Conservation (phyloP, 2,113 vertebrate genomes). For the Vidua macroura region DNA sequence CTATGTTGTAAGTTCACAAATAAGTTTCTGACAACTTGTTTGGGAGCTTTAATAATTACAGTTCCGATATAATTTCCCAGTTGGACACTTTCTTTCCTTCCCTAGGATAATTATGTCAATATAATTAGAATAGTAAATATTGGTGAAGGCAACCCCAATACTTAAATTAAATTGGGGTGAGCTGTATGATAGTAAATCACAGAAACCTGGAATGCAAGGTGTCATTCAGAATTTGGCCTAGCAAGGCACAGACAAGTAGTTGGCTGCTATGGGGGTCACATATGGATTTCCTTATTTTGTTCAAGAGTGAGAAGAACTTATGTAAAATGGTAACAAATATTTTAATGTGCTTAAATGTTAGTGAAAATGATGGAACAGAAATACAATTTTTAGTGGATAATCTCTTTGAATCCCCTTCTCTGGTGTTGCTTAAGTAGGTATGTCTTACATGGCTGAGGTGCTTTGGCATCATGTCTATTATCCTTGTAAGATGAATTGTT, state of each 20-base stretch:
- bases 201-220: not conserved
- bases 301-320: not conserved
- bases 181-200: not conserved
- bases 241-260: not conserved
- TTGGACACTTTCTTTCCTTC: not conserved
- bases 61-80: not conserved
- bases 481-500: not conserved
- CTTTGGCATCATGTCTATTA: not conserved
- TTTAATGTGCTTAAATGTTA: not conserved
- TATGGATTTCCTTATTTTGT: not conserved
- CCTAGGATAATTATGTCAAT: not conserved
- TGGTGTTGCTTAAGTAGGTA: not conserved
- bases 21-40: not conserved
- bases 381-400: not conserved
- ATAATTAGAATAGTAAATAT: not conserved
- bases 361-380: not conserved
- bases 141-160: not conserved
- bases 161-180: not conserved
- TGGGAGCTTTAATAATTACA: not conserved
- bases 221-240: not conserved
- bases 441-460: not conserved
- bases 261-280: not conserved
- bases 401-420: not conserved
- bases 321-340: not conserved
- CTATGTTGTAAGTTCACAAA: not conserved